Conservation (phyloP, 2,888 invertebrate species). For the Apodemia duryi region DNA sequence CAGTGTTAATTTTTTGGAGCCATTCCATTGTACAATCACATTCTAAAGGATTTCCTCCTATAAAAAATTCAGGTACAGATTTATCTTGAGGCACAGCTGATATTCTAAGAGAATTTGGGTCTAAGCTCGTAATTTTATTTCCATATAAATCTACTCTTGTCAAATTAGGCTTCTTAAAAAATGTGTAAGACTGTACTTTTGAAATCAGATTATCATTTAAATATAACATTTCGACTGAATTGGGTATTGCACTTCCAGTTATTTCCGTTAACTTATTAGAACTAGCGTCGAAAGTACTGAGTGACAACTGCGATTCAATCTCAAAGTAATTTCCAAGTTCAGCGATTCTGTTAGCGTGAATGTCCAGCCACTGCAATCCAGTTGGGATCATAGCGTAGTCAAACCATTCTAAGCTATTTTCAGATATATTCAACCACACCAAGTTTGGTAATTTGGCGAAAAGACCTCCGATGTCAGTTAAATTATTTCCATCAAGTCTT, state of each 20-base stretch:
- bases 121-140: constrained; percentile 87
- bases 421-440: constrained; percentile 92
- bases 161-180: constrained; percentile 91
- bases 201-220: constrained; percentile 89
- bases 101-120: constrained; percentile 87
- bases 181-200: constrained; percentile 91
- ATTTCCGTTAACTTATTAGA: constrained; percentile 89
- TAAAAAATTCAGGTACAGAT: constrained; percentile 88
- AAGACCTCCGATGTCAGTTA: constrained; percentile 87
- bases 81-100: constrained; percentile 86
- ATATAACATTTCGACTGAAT: constrained; percentile 88
- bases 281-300: constrained; percentile 90
- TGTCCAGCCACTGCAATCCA: constrained; percentile 90
- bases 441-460: constrained; percentile 90
- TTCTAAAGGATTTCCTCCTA: constrained; percentile 91
- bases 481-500: constrained; percentile 88
- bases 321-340: constrained; percentile 92
- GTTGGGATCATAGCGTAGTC: constrained; percentile 92
- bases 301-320: constrained; percentile 87
- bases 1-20: constrained; percentile 89
- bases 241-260: constrained; percentile 89
- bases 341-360: constrained; percentile 90
- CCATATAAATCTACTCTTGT: constrained; percentile 90
- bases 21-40: constrained; percentile 96
- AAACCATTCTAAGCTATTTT: constrained; percentile 90